These are phyloP conservation scores for Meloe dianella DNA, from an alignment of 2,888 invertebrate species.

Conservation along the genomic window DNA sequence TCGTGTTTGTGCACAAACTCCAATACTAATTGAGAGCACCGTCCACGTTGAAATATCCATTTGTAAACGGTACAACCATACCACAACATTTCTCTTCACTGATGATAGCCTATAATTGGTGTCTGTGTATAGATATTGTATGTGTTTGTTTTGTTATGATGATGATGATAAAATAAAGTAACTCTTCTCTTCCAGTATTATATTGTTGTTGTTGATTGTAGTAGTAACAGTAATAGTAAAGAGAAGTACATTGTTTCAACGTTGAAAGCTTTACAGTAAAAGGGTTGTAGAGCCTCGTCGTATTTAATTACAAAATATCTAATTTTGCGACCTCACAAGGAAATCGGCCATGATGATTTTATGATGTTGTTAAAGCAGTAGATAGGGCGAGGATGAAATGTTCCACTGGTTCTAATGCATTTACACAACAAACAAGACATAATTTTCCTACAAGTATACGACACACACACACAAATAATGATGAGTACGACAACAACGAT, in stretches of 20 bases:
- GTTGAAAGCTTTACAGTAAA: constrained; percentile 26
- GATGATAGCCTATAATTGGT: constrained; percentile 23
- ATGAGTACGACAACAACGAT: background rate
- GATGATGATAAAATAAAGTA: constrained; percentile 27
- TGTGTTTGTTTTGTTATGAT: background rate
- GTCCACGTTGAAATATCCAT: constrained; percentile 54
- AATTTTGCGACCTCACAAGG: constrained; percentile 27
- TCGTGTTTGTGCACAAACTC: constrained; percentile 60
- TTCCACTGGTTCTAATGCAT: constrained; percentile 14
- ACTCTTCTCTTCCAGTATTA: background rate
- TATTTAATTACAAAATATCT: constrained; percentile 28
- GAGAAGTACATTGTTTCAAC: constrained; percentile 29
- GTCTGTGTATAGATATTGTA: constrained; percentile 11
- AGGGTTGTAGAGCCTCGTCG: background rate
- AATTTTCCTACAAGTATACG: constrained; percentile 11
- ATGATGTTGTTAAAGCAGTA: constrained; percentile 24
- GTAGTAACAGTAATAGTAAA: background rate
- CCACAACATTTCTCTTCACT: constrained; percentile 22
- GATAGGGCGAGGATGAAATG: background rate
- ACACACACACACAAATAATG: constrained; percentile 1
- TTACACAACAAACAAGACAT: constrained; percentile 23
- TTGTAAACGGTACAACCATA: constrained; percentile 49
- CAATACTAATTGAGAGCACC: constrained; percentile 58
- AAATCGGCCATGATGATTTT: constrained; percentile 29
- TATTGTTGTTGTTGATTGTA: background rate